These are phyloP conservation scores for Chaetura pelagica DNA, from an alignment of 2,113 vertebrate genomes.

Conservation along the genomic window DNA sequence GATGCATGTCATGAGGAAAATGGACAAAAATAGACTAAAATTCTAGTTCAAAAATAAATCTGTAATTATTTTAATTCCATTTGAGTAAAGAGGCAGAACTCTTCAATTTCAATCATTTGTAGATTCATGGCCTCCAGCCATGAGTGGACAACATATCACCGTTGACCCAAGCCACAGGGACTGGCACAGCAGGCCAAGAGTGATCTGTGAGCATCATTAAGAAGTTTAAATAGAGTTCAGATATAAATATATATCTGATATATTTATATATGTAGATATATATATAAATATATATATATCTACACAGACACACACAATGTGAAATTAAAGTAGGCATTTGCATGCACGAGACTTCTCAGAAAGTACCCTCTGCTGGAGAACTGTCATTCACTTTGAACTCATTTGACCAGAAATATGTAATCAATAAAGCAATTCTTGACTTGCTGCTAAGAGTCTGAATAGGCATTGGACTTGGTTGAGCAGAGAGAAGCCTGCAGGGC, in stretches of 20 bases:
- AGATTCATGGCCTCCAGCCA: not conserved
- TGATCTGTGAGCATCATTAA: not conserved
- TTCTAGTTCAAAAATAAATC: not conserved
- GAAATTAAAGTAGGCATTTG: not conserved
- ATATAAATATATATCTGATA: accelerated
- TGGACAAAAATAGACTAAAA: not conserved
- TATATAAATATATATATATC: accelerated
- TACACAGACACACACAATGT: not conserved
- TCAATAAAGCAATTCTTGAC: not conserved
- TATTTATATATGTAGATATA: accelerated
- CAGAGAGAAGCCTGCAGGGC: not conserved
- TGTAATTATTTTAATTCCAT: not conserved
- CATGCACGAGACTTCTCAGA: not conserved
- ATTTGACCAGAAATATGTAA: not conserved
- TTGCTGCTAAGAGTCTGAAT: not conserved
- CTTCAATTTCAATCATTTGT: not conserved
- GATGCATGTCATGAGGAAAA: not conserved
- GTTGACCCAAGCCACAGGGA: not conserved
- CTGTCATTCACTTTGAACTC: not conserved
- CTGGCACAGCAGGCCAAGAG: not conserved
- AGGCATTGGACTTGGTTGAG: not conserved
- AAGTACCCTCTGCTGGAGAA: not conserved
- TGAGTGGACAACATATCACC: not conserved
- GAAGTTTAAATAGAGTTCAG: not conserved
- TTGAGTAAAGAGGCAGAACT: not conserved